These are phyloP conservation scores for Ptilonorhynchus violaceus DNA, from an alignment of 2,113 vertebrate genomes.

Conservation along the genomic window DNA sequence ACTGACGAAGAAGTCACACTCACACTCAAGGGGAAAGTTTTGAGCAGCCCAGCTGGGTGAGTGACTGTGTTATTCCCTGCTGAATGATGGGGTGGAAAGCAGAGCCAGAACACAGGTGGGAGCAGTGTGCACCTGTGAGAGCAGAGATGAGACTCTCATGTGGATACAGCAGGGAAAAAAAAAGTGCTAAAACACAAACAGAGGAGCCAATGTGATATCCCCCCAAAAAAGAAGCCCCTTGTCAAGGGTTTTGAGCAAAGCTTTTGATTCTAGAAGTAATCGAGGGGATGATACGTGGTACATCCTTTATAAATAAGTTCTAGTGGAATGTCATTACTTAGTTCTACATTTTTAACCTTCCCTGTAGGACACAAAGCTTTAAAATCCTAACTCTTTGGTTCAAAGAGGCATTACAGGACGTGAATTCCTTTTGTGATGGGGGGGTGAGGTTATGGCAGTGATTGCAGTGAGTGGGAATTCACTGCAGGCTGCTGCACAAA, in stretches of 20 bases:
- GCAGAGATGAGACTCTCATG: not conserved
- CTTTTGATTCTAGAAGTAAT: not conserved
- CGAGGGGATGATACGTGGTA: not conserved
- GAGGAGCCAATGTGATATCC: not conserved
- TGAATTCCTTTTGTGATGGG: not conserved
- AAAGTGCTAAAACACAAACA: not conserved
- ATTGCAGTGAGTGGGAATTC: not conserved
- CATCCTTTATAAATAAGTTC: not conserved
- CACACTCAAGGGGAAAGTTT: not conserved
- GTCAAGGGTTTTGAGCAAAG: not conserved
- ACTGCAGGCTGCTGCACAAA: not conserved
- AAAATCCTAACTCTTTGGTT: not conserved
- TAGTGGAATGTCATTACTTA: not conserved
- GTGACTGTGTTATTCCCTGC: not conserved
- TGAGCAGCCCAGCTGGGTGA: not conserved
- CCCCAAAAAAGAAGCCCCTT: not conserved
- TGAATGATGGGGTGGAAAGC: not conserved
- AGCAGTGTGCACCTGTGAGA: accelerated
- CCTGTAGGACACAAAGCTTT: not conserved
- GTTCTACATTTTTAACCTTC: not conserved
- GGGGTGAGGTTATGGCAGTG: not conserved
- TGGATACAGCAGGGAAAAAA: not conserved
- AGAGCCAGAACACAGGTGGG: not conserved
- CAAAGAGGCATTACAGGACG: not conserved
- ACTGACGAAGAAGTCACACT: not conserved